Evolutionary conservation across 2,888 invertebrate genomes (phyloP).

Genomic region (Nomada lathburiana): DNA sequence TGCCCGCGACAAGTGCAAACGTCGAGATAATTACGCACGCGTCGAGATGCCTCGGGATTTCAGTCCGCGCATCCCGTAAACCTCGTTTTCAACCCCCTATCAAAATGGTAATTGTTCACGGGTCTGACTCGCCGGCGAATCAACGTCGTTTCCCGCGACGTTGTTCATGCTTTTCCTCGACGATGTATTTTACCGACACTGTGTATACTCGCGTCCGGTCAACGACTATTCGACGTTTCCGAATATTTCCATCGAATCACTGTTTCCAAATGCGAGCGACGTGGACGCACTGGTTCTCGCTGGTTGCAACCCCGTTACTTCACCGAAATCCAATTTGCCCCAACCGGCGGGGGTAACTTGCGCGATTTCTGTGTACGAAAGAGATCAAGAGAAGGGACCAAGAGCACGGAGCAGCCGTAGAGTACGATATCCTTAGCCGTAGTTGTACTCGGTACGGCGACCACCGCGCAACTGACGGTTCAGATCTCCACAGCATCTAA

Average conservation of each 20-base stretch:
- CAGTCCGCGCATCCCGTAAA: constrained; percentile 31
- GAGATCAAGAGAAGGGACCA: not conserved
- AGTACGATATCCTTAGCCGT: constrained; percentile 55
- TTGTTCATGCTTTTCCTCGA: constrained; percentile 14
- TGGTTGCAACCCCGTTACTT: not conserved
- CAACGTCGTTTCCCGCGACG: not conserved
- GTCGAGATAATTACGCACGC: constrained; percentile 23
- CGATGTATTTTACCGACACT: not conserved
- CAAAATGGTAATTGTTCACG: constrained; percentile 40
- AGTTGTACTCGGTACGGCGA: constrained; percentile 75
- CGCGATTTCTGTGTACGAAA: not conserved
- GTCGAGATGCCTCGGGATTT: constrained; percentile 19
- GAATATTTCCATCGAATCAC: constrained; percentile 21
- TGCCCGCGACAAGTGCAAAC: constrained; percentile 16
- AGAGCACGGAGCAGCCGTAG: not conserved
- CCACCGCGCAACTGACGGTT: constrained; percentile 82
- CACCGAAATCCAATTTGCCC: constrained; percentile 26
- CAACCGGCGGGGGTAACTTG: not conserved
- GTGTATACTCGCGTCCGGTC: constrained; percentile 20
- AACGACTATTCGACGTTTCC: not conserved
- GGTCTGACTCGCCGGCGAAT: constrained; percentile 26
- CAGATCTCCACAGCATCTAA: constrained; percentile 80
- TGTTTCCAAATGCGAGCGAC: constrained; percentile 31
- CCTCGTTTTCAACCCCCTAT: constrained; percentile 17
- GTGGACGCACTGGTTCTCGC: constrained; percentile 6